Conservation (phyloP, 2,113 vertebrate species). For the Mastomys coucha region DNA sequence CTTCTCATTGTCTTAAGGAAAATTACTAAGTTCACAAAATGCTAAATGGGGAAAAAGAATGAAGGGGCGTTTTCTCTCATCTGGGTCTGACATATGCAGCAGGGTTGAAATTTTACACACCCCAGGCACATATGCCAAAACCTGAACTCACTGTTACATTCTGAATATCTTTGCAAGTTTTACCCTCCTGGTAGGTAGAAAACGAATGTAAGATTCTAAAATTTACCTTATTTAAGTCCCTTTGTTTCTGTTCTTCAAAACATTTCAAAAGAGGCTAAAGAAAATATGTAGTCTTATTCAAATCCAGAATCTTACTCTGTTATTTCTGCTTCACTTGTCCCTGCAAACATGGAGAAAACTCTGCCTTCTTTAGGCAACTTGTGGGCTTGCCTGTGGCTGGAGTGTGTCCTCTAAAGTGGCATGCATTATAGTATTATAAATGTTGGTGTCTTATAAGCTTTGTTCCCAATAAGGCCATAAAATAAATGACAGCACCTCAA, state of each 20-base stretch:
- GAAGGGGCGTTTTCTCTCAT: constrained; percentile 45
- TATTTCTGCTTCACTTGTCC: not conserved
- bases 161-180: constrained; percentile 28
- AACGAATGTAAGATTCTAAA: constrained; percentile 29
- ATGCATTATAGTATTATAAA: not conserved
- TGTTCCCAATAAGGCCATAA: too few relatives aligned
- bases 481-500: not conserved
- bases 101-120: constrained; percentile 55
- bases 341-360: not conserved
- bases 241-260: constrained; percentile 38
- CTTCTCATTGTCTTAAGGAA: constrained; percentile 40
- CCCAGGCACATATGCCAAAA: not conserved
- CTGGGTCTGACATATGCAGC: constrained; percentile 53
- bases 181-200: constrained; percentile 39
- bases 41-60: constrained; percentile 58
- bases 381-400: not conserved
- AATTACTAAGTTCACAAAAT: constrained; percentile 57
- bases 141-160: constrained; percentile 16
- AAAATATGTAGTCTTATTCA: not conserved
- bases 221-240: constrained; percentile 16
- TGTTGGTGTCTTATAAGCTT: not conserved
- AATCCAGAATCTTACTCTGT: not conserved
- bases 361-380: too few relatives aligned
- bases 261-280: not conserved
- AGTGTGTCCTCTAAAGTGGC: not conserved